Evolutionary conservation across 2,113 vertebrate species (phyloP), one percentile per base, ranked within the genome.

Genomic region (Pseudopodoces humilis): DNA sequence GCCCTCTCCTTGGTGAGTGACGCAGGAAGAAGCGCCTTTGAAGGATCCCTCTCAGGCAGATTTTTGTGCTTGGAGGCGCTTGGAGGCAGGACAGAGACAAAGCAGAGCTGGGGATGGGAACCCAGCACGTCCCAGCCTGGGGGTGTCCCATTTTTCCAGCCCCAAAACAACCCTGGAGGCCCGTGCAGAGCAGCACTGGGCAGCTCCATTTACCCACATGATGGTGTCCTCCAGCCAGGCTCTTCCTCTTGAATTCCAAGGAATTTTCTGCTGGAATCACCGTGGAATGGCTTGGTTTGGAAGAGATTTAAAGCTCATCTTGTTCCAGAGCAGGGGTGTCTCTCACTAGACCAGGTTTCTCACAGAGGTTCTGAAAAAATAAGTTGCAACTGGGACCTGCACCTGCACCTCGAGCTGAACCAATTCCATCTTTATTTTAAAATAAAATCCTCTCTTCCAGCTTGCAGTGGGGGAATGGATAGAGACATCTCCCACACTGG

Each of bases 1-100:
- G 94, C 71, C 83, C 95, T 93, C 88, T 83, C 83, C 84, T 71
- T 37, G 67, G 15, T 0, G 15, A 91, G 64, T 89, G 95, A 96
- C n/a, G 41, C 94, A 96, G 92, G 93, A 83, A 79, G 41, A 69
- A 60, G 86, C 0, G 3, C 50, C 85, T 95, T 95, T 88, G 94
- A 93, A 96, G 90, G 85, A 84, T 88, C 33, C 70, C 72, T 81
- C 85, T 59, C 62, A 2, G 90, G 64, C 82, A 39, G 59, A 31
- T 44, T 76, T 87, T 72, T 24, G 55, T 33, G 76, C 92, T 95
- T 79, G 89, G 86, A 91, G 94, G 91, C 0, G 37, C 20, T 65
- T 65, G 77, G 49, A 86, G 39, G 50, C 50, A 55, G 30, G 13
- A 46, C n/a, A 65, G 44, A 15, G 33, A 43, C 25, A 39, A 53